Conservation (phyloP, 2,797 vertebrate species). For the Masticophis lateralis region DNA sequence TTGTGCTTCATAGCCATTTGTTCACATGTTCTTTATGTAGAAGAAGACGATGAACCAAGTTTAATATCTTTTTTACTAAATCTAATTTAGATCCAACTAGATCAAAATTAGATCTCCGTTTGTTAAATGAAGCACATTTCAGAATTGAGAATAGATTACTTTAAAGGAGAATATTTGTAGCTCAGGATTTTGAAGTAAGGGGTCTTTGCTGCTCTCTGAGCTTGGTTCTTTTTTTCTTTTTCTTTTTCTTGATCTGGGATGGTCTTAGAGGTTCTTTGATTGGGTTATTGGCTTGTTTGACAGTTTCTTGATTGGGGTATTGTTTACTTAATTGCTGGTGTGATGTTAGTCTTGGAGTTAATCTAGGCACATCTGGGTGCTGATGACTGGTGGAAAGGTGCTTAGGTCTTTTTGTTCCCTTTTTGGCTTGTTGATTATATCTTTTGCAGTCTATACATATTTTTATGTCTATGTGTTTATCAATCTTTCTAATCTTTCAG, state of each 20-base stretch:
- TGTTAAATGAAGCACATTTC: background rate
- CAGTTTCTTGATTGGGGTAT: background rate
- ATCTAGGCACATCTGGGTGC: background rate
- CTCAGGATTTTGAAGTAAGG: background rate
- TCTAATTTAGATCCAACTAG: background rate
- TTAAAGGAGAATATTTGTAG: background rate
- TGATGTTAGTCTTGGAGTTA: background rate
- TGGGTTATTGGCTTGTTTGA: background rate
- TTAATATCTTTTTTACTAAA: background rate
- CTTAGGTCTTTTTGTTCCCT: background rate
- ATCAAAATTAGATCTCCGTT: background rate
- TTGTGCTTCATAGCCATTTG: background rate
- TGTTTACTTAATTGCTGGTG: background rate
- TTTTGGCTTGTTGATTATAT: background rate
- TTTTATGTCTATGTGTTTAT: background rate
- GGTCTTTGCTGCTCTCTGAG: background rate
- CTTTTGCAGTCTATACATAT: background rate
- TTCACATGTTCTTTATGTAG: background rate
- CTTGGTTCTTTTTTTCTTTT: background rate
- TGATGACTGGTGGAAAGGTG: background rate
- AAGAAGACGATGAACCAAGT: background rate
- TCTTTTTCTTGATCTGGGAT: background rate
- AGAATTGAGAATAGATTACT: background rate
- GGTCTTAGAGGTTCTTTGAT: background rate
- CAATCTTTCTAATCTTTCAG: too few species aligned